Conservation (phyloP, 2,797 vertebrate species). For the Ambastaia sidthimunki region DNA sequence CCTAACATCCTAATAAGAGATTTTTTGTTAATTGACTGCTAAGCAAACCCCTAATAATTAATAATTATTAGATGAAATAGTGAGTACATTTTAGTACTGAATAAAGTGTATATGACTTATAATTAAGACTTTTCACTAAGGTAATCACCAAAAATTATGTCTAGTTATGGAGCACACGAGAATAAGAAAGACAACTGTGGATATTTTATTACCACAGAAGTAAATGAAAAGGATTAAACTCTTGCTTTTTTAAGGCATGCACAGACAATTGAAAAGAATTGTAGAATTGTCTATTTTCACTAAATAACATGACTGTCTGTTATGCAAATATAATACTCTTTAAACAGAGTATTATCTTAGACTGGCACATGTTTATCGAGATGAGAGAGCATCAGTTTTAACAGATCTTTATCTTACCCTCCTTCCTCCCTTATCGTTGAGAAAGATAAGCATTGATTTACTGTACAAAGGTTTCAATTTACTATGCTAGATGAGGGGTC, state of each 20-base stretch:
- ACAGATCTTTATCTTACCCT: conserved; percentile 47
- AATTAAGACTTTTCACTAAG: background rate
- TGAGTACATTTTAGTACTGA: background rate
- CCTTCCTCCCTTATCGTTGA: conserved; percentile 58
- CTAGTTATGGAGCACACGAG: background rate
- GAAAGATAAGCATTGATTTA: conserved; percentile 65
- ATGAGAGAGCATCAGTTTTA: conserved; percentile 27
- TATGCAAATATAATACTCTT: background rate
- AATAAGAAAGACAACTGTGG: background rate
- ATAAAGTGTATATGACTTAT: background rate
- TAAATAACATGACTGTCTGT: background rate
- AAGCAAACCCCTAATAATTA: too few relatives aligned
- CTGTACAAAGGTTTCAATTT: conserved; percentile 55
- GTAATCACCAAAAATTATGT: background rate
- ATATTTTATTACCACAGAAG: too few relatives aligned
- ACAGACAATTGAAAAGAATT: background rate
- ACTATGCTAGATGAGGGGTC: conserved; percentile 44
- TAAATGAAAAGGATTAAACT: background rate
- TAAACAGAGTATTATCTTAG: conserved; percentile 59
- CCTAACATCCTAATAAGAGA: too few relatives aligned
- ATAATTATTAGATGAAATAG: too few relatives aligned
- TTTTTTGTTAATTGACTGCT: too few relatives aligned
- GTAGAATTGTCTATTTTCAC: background rate
- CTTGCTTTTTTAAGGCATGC: too few relatives aligned
- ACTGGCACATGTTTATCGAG: conserved; percentile 53